A percentile compares a stretch with the other conserved stretches of the same genome.
Evolutionary conservation across 2,888 invertebrate genomes (phyloP).

Genomic region (Griposia aprilina): DNA sequence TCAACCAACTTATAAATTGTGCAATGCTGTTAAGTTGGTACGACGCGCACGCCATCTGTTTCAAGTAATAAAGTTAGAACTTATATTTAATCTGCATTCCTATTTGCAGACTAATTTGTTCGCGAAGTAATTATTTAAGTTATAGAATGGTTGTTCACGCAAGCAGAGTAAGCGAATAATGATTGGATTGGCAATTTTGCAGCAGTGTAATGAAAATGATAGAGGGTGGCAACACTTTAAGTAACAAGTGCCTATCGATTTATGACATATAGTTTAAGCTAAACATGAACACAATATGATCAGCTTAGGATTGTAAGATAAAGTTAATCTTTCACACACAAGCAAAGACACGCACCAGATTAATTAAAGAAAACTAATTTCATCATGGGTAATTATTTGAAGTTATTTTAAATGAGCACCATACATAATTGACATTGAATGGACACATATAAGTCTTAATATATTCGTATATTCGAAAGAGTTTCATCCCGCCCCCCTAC

Average conservation of each 20-base stretch:
- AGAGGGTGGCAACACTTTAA: no score
- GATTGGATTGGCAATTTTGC: background rate
- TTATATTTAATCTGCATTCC: constrained; percentile 59
- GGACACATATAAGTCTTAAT: no score
- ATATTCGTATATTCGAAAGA: no score
- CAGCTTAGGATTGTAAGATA: background rate
- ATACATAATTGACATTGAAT: no score
- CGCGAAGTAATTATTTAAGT: constrained; percentile 49
- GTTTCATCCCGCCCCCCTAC: no score
- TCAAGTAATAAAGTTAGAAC: constrained; percentile 56
- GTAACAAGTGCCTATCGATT: background rate
- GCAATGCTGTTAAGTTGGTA: constrained; percentile 32
- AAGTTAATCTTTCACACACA: background rate
- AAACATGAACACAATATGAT: background rate
- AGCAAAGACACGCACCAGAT: no score
- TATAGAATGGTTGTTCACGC: constrained; percentile 23
- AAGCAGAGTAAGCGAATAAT: constrained; percentile 1
- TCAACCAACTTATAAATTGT: constrained; percentile 41
- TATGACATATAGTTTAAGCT: background rate
- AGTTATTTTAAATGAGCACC: background rate
- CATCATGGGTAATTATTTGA: background rate
- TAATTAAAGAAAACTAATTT: no score
- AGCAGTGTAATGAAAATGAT: background rate
- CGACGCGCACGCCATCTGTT: constrained; percentile 57
- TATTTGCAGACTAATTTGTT: constrained; percentile 47